phyloP scores from a whole-genome alignment of 2,113 vertebrate species.

The Peromyscus leucopus region DNA sequence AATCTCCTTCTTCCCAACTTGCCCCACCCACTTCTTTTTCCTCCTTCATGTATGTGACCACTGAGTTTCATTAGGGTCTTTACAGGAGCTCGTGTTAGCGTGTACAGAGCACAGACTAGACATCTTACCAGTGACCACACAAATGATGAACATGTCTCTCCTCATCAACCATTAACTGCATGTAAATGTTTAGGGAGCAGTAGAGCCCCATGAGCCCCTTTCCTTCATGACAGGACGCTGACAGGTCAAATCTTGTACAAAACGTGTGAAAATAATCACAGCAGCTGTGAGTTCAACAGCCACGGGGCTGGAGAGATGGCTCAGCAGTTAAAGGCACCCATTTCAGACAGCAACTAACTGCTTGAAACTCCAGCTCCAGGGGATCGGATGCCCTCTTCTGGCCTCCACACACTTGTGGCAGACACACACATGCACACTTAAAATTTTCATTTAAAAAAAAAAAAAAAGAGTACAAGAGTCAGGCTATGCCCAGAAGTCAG shows the following conservation, averaged over 20 bases:
- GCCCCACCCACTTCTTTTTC: too few relatives aligned
- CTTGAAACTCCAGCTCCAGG: not conserved
- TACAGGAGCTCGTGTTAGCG: not conserved
- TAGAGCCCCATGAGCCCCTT: not conserved
- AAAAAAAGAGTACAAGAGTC: not conserved
- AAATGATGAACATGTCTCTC: not conserved
- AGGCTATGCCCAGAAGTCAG: not conserved
- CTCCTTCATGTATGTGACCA: not conserved
- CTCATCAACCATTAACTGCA: not conserved
- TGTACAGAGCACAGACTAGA: too few relatives aligned
- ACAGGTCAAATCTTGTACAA: not conserved
- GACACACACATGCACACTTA: not conserved
- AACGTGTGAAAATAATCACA: not conserved
- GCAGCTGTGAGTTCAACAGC: not conserved
- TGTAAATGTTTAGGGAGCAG: not conserved
- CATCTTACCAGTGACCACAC: not conserved
- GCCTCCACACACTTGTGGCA: not conserved
- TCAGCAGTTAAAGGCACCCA: not conserved
- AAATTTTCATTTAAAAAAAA: not conserved
- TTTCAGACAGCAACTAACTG: not conserved
- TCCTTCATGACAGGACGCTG: too few relatives aligned
- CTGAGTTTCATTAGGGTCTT: not conserved
- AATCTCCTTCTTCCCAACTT: not conserved
- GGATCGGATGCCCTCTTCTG: not conserved
- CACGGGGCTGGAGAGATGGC: not conserved